Conservation (phyloP, 2,888 invertebrate species). For the Rhingia rostrata region DNA sequence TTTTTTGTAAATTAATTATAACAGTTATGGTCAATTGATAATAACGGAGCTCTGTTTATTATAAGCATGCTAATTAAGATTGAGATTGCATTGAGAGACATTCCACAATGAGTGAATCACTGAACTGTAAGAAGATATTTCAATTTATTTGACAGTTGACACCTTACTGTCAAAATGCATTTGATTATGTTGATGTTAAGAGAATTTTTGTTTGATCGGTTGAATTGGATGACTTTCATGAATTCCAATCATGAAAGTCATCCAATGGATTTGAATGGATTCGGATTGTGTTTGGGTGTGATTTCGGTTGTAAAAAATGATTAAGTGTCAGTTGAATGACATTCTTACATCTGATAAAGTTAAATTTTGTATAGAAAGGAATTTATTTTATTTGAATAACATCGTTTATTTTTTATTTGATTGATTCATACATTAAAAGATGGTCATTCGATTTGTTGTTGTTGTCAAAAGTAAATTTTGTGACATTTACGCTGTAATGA, state of each 20-base stretch:
- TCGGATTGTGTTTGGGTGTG: background rate
- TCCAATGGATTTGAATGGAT: background rate
- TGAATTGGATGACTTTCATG: no score
- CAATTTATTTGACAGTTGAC: conserved; percentile 61
- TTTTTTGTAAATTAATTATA: conserved; percentile 50
- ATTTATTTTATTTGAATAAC: no score
- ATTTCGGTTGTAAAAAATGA: conserved; percentile 8
- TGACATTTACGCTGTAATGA: no score
- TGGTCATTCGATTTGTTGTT: no score
- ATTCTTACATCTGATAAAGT: no score
- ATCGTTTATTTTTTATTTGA: no score
- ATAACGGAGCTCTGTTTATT: conserved; percentile 27
- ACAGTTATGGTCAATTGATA: conserved; percentile 54
- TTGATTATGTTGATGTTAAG: conserved; percentile 39
- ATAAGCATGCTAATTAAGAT: conserved; percentile 53
- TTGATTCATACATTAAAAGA: no score
- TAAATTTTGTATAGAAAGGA: no score
- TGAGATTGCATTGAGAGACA: conserved; percentile 33
- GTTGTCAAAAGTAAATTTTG: no score
- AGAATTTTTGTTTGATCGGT: conserved; percentile 4
- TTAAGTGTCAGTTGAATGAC: conserved; percentile 31
- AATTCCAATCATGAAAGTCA: background rate
- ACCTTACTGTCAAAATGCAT: conserved; percentile 52
- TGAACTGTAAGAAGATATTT: conserved; percentile 39
- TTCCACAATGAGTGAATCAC: conserved; percentile 54